Conservation (phyloP, 2,797 vertebrate species). For the Cyclura pinguis region DNA sequence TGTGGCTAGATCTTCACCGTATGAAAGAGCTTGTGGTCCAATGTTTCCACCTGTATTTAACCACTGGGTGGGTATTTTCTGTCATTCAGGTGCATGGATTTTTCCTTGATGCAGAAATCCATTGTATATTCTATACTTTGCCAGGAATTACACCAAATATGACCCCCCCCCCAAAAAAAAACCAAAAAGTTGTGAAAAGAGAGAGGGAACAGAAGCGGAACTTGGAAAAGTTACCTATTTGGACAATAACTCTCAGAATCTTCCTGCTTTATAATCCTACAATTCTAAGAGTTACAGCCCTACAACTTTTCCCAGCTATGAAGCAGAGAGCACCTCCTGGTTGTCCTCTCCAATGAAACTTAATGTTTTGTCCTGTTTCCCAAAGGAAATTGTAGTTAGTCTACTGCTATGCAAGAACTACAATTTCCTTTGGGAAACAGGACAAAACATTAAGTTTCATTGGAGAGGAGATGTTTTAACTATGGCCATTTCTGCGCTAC, state of each 20-base stretch:
- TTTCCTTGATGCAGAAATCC: conserved; percentile 25
- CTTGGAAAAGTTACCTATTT: background rate
- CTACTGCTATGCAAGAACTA: background rate
- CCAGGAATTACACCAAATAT: background rate
- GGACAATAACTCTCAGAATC: background rate
- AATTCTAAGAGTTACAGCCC: background rate
- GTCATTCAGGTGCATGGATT: background rate
- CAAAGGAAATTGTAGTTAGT: background rate
- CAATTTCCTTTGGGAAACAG: background rate
- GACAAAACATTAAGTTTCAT: conserved; percentile 1
- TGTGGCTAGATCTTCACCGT: background rate
- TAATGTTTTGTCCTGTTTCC: background rate
- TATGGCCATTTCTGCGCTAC: no score
- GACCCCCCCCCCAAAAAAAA: background rate
- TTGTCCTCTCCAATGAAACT: background rate
- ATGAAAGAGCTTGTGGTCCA: background rate
- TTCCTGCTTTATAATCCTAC: no score
- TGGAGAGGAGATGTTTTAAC: background rate
- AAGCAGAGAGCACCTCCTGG: background rate
- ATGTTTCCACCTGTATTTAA: background rate
- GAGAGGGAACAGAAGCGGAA: background rate
- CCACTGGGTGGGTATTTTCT: background rate
- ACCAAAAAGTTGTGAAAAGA: background rate
- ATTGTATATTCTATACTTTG: rapidly evolving
- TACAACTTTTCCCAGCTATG: background rate